Conservation (phyloP, 2,888 invertebrate species). For the Tromatobia lineatoria region DNA sequence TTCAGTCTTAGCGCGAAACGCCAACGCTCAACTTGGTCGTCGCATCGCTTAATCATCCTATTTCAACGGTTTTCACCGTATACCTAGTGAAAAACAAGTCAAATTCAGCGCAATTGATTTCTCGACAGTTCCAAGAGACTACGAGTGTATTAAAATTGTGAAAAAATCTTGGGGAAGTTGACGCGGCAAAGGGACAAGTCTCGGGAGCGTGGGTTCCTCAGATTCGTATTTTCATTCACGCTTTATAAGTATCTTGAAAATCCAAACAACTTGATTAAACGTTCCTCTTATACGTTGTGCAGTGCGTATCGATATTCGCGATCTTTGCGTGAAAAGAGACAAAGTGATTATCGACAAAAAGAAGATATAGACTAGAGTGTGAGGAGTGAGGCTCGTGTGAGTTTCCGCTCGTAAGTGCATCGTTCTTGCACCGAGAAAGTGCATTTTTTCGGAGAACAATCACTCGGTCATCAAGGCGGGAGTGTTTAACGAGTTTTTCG, state of each 20-base stretch:
- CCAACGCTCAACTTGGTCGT: conserved; percentile 43
- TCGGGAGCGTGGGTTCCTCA: conserved; percentile 34
- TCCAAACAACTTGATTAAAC: not conserved
- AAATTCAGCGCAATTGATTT: not conserved
- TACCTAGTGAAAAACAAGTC: not conserved
- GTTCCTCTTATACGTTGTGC: not conserved
- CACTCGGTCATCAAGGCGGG: not conserved
- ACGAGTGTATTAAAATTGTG: not conserved
- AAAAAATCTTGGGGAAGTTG: not conserved
- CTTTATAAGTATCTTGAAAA: not conserved
- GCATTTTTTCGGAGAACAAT: not conserved
- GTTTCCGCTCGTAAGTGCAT: not conserved
- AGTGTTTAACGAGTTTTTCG: not conserved
- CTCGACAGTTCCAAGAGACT: not conserved
- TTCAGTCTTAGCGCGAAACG: conserved; percentile 79
- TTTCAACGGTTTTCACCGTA: not conserved
- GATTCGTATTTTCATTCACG: not conserved
- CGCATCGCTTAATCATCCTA: conserved; percentile 7
- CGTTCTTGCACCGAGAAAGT: not conserved
- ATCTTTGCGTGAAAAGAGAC: not conserved
- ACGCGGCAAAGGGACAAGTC: conserved; percentile 35
- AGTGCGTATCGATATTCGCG: not conserved
- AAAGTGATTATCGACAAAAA: conserved; percentile 7
- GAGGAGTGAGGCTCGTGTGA: conserved; percentile 23
- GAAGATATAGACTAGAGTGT: conserved; percentile 2